Percentiles rank a stretch among this genome's conserved stretches.
These are phyloP conservation scores for Himalopsyche anomala DNA, from an alignment of 2,888 invertebrate genomes.

Conservation along the genomic window DNA sequence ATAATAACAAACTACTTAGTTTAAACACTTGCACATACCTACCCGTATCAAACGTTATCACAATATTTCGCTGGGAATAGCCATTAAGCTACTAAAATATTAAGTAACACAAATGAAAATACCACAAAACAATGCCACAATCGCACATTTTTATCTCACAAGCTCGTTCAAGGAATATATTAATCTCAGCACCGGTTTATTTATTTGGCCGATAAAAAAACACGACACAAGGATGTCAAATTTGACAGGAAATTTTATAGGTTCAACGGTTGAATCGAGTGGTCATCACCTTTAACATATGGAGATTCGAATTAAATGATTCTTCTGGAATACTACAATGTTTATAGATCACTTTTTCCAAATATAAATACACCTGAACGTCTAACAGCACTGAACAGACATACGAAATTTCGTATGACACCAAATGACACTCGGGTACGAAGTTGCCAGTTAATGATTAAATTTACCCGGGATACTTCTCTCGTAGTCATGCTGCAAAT, in stretches of 20 bases:
- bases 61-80: background rate
- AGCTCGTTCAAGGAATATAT: constrained; percentile 32
- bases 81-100: constrained; percentile 5
- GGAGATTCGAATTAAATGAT: constrained; percentile 32
- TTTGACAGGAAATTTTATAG: background rate
- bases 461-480: background rate
- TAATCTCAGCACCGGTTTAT: constrained; percentile 37
- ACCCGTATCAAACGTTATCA: constrained; percentile 42
- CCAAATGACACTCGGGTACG: background rate
- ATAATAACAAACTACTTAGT: constrained; percentile 43
- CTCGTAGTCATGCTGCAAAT: too few species aligned
- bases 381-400: background rate
- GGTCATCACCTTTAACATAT: constrained; percentile 29
- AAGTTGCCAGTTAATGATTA: background rate
- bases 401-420: constrained; percentile 6
- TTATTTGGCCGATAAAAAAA: constrained; percentile 41
- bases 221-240: constrained; percentile 38
- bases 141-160: constrained; percentile 28
- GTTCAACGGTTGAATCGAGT: background rate
- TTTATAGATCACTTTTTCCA: background rate
- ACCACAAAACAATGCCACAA: constrained; percentile 41
- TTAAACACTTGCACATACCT: constrained; percentile 28
- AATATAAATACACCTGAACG: background rate
- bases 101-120: constrained; percentile 6
- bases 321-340: constrained; percentile 19